These are phyloP conservation scores for Astropecten irregularis DNA, from an alignment of 53 echinoderm and acorn worm genomes.

Conservation along the genomic window DNA sequence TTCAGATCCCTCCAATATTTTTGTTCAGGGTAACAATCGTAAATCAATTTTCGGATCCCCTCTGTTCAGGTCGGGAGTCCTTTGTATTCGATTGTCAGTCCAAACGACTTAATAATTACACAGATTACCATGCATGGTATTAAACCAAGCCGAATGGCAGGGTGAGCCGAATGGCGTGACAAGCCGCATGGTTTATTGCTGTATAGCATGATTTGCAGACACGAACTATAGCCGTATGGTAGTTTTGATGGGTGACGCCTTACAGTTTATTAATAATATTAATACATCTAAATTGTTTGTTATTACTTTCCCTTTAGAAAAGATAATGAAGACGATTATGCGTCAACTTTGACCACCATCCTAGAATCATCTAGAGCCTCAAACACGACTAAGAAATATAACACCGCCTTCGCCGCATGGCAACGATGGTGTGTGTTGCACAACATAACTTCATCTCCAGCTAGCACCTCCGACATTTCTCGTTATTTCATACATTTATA, in stretches of 20 bases:
- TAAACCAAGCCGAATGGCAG: background rate
- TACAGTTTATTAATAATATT: background rate
- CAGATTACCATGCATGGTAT: background rate
- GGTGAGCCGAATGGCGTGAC: too few species aligned
- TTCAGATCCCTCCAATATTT: background rate
- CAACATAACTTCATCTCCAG: background rate
- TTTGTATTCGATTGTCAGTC: background rate
- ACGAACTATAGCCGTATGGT: conserved; percentile 27
- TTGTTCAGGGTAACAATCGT: background rate
- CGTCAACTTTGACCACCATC: background rate
- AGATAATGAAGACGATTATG: background rate
- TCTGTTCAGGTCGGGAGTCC: background rate
- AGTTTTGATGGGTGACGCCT: background rate
- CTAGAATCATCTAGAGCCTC: conserved; percentile 14
- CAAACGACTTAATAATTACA: background rate
- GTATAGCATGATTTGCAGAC: background rate
- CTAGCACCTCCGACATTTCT: background rate
- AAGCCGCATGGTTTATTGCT: background rate
- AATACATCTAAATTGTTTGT: background rate
- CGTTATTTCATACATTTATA: conserved; percentile 17
- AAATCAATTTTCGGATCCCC: background rate
- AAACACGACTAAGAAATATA: conserved; percentile 27
- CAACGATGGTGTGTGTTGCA: background rate
- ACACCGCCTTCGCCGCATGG: conserved; percentile 12
- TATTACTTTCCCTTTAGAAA: background rate